Evolutionary conservation across 2,888 invertebrate genomes (phyloP).

Genomic region (Cephus sareptanus): DNA sequence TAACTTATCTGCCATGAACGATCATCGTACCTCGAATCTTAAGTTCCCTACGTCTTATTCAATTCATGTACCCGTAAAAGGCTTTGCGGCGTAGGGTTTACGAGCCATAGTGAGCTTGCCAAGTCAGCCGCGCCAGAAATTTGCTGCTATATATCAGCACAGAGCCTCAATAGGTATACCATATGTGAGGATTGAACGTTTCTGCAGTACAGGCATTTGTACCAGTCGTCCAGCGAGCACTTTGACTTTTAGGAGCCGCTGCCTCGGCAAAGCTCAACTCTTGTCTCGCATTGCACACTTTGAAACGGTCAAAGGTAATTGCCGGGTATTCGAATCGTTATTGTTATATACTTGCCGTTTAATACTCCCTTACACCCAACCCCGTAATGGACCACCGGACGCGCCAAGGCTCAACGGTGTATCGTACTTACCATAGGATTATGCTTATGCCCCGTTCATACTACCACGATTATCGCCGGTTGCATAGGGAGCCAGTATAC

Average conservation of each 20-base stretch:
- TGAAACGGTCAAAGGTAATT: background rate
- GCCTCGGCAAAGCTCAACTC: background rate
- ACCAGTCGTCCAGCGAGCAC: constrained; percentile 24
- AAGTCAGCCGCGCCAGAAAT: constrained; percentile 14
- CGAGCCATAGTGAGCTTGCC: constrained; percentile 10
- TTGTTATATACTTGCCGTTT: background rate
- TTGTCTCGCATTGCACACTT: background rate
- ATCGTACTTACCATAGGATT: background rate
- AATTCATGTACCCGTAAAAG: constrained; percentile 26
- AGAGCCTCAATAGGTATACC: background rate
- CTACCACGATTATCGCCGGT: background rate
- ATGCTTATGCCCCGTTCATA: background rate
- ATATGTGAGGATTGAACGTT: background rate
- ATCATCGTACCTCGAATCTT: constrained; percentile 15
- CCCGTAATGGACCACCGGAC: background rate
- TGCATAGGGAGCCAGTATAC: background rate
- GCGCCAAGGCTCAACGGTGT: background rate
- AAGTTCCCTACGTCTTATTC: constrained; percentile 24
- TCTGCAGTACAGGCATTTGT: background rate
- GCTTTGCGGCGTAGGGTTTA: constrained; percentile 25
- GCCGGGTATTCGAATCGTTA: background rate
- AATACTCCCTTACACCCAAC: background rate
- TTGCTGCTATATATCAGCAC: background rate
- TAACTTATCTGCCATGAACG: background rate
- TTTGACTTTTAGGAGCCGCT: constrained; percentile 23